Conservation (phyloP, 2,797 vertebrate species). For the Cheirogaleus major region DNA sequence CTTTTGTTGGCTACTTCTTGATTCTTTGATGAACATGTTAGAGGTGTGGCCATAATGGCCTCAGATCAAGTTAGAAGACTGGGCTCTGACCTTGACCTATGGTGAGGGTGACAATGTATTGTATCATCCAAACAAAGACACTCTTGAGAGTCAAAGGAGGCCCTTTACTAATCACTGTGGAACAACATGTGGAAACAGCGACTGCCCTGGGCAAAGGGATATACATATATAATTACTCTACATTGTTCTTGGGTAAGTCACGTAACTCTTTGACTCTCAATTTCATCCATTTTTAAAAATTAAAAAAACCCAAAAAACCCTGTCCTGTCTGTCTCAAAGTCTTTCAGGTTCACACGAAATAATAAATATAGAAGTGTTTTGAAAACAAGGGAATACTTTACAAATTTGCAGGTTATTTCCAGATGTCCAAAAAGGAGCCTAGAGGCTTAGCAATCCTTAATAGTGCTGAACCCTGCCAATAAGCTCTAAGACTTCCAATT, state of each 20-base stretch:
- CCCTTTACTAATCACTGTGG: neutral
- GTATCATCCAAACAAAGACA: neutral
- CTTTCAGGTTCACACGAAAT: neutral
- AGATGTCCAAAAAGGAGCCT: neutral
- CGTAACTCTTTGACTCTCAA: neutral
- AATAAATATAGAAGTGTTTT: neutral
- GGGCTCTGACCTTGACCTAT: neutral
- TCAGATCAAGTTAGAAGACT: neutral
- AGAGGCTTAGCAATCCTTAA: neutral
- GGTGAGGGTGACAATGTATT: neutral
- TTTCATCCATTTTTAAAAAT: neutral
- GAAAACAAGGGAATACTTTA: neutral
- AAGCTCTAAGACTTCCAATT: neutral
- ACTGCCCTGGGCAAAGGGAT: neutral
- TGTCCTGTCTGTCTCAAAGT: neutral
- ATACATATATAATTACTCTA: neutral
- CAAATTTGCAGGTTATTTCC: neutral
- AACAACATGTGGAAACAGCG: neutral
- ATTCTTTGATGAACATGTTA: neutral
- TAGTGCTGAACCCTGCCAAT: neutral
- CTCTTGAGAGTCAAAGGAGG: neutral
- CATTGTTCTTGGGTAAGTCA: neutral
- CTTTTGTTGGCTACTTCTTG: neutral
- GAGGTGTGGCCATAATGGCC: neutral
- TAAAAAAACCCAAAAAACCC: neutral